A percentile compares a stretch with the other conserved stretches of the same genome.
Conservation (phyloP, 92 coral and sea anemone genomes). For the Plumapathes pennacea region DNA sequence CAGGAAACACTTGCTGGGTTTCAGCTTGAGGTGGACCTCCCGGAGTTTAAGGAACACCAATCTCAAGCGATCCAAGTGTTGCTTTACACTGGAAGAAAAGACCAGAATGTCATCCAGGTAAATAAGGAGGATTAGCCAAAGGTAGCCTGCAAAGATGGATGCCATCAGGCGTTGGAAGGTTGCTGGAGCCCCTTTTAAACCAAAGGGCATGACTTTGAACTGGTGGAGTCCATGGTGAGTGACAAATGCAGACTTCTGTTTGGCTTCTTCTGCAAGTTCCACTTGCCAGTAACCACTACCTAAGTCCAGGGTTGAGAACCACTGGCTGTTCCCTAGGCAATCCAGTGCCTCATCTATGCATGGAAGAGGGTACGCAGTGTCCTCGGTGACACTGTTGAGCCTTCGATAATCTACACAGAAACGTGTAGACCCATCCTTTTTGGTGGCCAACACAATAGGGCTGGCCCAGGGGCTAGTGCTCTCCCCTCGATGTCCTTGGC, state of each 20-base stretch:
- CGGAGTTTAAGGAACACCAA: conserved; percentile 16
- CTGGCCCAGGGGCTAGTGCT: conserved; percentile 39
- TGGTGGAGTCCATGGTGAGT: conserved; percentile 45
- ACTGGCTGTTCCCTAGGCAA: conserved; percentile 15
- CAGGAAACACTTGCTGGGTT: conserved; percentile 22
- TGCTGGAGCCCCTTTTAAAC: conserved; percentile 30
- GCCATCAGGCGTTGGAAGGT: conserved; percentile 28
- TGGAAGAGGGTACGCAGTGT: conserved; percentile 40
- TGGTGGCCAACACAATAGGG: conserved; percentile 29
- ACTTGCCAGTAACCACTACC: conserved; percentile 26
- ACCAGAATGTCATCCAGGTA: conserved; percentile 38
- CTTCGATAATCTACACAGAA: conserved; percentile 45
- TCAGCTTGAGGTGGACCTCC: conserved; percentile 37
- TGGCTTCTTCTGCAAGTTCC: conserved; percentile 12
- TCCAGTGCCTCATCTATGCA: conserved; percentile 37
- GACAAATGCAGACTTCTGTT: conserved; percentile 33
- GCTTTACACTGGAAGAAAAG: conserved; percentile 17
- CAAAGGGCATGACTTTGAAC: conserved; percentile 24
- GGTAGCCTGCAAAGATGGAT: conserved; percentile 11
- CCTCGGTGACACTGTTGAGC: conserved; percentile 29
- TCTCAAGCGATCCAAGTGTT: conserved; percentile 22
- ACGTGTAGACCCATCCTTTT: conserved; percentile 10
- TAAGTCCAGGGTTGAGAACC: conserved; percentile 37
- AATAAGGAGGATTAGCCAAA: conserved; percentile 27
- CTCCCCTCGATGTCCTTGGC: conserved; percentile 14